Percentiles rank a stretch among this genome's conserved stretches.
Conservation (phyloP, 2,113 vertebrate genomes). For the Tragelaphus buxtoni region DNA sequence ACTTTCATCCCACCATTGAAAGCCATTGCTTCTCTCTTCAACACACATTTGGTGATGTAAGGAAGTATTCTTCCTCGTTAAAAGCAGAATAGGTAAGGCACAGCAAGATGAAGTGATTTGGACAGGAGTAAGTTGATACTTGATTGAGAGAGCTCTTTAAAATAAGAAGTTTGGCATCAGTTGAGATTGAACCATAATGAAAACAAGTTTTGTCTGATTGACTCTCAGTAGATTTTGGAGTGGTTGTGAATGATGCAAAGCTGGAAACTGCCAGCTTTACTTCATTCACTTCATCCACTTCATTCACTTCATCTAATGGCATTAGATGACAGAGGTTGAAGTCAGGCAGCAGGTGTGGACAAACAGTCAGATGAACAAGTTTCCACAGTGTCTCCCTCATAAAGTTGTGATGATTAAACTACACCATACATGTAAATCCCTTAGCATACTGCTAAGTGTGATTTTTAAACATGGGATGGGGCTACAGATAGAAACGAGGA, state of each 20-base stretch:
- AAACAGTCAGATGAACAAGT: not conserved
- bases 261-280: not conserved
- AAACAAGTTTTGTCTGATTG: not conserved
- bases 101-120: not conserved
- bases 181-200: not conserved
- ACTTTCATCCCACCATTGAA: not conserved
- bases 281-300: not conserved
- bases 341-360: not conserved
- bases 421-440: not conserved
- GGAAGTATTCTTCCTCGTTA: not conserved
- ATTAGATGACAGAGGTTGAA: not conserved
- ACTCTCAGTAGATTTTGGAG: not conserved
- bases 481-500: not conserved
- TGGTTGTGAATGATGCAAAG: not conserved
- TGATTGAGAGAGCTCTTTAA: not conserved
- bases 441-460: not conserved
- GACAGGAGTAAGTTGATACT: not conserved
- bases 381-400: not conserved
- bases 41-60: not conserved
- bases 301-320: not conserved
- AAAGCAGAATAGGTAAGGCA: not conserved
- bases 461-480: not conserved
- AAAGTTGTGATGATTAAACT: not conserved
- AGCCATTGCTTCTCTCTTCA: not conserved
- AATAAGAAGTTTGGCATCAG: not conserved